Evolutionary conservation across 2,888 invertebrate species (phyloP).

Genomic region (Aethes cnicana): DNA sequence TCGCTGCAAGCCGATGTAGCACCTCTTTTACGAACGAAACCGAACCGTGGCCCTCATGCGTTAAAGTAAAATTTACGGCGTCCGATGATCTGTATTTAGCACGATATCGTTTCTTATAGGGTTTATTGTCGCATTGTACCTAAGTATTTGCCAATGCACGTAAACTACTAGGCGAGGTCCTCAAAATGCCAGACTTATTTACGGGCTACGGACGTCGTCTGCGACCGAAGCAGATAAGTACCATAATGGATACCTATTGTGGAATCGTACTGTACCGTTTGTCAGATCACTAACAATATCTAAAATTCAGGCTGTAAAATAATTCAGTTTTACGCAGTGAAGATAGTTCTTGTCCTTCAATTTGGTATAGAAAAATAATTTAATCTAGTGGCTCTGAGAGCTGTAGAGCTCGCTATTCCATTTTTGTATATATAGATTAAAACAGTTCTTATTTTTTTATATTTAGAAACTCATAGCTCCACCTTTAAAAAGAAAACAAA

Average conservation of each 20-base stretch:
- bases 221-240: slow-evolving; percentile 24
- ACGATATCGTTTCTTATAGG: slow-evolving; percentile 56
- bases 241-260: slow-evolving; percentile 36
- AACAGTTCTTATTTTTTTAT: too few relatives aligned
- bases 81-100: slow-evolving; percentile 54
- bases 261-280: slow-evolving; percentile 31
- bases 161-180: slow-evolving; percentile 76
- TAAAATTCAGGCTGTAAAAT: too few relatives aligned
- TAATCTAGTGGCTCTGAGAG: too few relatives aligned
- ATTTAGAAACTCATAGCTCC: too few relatives aligned
- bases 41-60: slow-evolving; percentile 50
- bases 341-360: too few relatives aligned
- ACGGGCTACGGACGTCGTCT: slow-evolving; percentile 58
- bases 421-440: too few relatives aligned
- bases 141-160: slow-evolving; percentile 81
- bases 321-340: too few relatives aligned
- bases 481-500: too few relatives aligned
- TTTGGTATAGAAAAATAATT: too few relatives aligned
- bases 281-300: slow-evolving; percentile 12
- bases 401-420: too few relatives aligned
- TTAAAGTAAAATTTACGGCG: slow-evolving; percentile 68
- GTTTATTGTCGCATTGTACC: slow-evolving; percentile 77
- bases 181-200: slow-evolving; percentile 78
- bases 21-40: slow-evolving; percentile 50
- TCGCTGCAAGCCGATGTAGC: slow-evolving; percentile 58